These are phyloP conservation scores for Panzeria rudis DNA, from an alignment of 2,888 invertebrate species.

Conservation along the genomic window DNA sequence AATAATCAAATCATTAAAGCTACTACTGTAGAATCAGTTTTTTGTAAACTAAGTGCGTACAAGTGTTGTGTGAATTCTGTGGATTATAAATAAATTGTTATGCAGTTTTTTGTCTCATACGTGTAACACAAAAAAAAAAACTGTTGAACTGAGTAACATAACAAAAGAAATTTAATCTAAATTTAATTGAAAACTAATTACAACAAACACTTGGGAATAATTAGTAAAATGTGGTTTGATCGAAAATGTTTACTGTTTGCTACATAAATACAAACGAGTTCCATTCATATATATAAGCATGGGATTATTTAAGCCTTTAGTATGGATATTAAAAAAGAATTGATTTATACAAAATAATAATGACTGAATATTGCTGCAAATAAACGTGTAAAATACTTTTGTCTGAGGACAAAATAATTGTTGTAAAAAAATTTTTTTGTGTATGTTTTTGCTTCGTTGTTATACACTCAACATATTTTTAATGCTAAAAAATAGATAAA, in stretches of 20 bases:
- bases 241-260: slow-evolving; percentile 38
- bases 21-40: slow-evolving; percentile 21
- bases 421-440: not conserved
- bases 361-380: slow-evolving; percentile 14
- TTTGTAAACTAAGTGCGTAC: not conserved
- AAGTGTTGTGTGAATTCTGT: slow-evolving; percentile 3
- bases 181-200: slow-evolving; percentile 72
- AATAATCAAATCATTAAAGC: not conserved
- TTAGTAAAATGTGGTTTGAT: slow-evolving; percentile 68
- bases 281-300: not conserved
- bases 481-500: not conserved
- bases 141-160: slow-evolving; percentile 23
- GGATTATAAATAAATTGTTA: slow-evolving; percentile 37
- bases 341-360: slow-evolving; percentile 51
- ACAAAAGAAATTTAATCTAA: slow-evolving; percentile 67
- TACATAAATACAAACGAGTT: not conserved
- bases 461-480: not conserved
- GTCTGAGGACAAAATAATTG: not conserved
- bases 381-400: not conserved
- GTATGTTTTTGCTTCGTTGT: not conserved
- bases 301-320: slow-evolving; percentile 21
- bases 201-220: slow-evolving; percentile 69
- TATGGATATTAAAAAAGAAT: slow-evolving; percentile 17
- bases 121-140: not conserved
- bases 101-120: not conserved